Base-by-base conservation (phyloP, 2,888 invertebrate species). In the Eristalis tenax region DNA sequence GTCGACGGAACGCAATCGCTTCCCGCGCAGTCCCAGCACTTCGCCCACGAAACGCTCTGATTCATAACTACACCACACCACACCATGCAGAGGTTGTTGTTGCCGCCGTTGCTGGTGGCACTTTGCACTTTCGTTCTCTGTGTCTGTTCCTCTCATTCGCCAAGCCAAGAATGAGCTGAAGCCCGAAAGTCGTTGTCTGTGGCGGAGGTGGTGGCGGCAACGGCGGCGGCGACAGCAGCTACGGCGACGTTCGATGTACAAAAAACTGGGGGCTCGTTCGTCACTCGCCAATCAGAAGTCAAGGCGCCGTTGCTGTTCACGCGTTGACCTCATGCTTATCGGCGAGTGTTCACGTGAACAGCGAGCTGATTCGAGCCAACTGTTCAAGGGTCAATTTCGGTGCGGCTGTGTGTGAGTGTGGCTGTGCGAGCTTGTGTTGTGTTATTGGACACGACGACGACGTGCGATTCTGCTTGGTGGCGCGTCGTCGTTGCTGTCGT, bases 291-390 rank as follows among this genome's bases (percentile, higher is more conserved):
- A 96, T 96, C 91, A 91, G 91, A 89, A 90, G 71, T 85, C 71
- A 88, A 89, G 89, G 89, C 89, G 89, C 83, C 90, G 90, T 89
- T 88, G 89, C 91, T 92, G 94, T 95, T 95, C 97, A 97, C 95
- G 95, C 96, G 95, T 94, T 93, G 93, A 93, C 94, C 94, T 96
- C 97, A 96, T 97, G 97, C 94, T 95, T 94, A 93, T 93, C 94
- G 95, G 95, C 95, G 95, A 92, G 91, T 93, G 92, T 93, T 94
- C 93, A 94, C 95, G 95, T 95, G 95, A 95, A 92, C 93, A 92
- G 90, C 90, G 83, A 89, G 93, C 73, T 83, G 87, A n/a, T 87
- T 65, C 92, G 90, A 94, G 93, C 94, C 89, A 78, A 83, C 81
- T 77, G 85, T 82, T 88, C 85, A 88, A 81, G 65, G 88, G 85